These are phyloP conservation scores for human (Homo sapiens) DNA, from an alignment of 2,113 vertebrate genomes.

Conservation along the genomic window GRCh38 chr9:104365001-104365500, in stretches of 20 bases:
- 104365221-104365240: neutral
- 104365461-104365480: neutral
- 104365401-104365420: neutral
- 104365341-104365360: neutral
- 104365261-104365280: constrained; percentile 1
- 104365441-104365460: neutral
- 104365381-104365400: neutral
- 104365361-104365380: neutral
- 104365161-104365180: neutral
- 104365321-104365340: neutral
- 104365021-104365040: no score
- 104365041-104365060: no score
- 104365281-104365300: neutral
- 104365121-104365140: no score
- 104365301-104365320: neutral
- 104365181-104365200: neutral
- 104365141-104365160: no score
- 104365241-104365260: neutral
- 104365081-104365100: no score
- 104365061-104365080: no score
- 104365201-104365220: neutral
- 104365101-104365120: no score
- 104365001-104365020: no score
- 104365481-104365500: neutral
- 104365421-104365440: neutral